These are phyloP conservation scores for Bombus impatiens DNA, from an alignment of 1,140 invertebrate species.

Conservation along the genomic window DNA sequence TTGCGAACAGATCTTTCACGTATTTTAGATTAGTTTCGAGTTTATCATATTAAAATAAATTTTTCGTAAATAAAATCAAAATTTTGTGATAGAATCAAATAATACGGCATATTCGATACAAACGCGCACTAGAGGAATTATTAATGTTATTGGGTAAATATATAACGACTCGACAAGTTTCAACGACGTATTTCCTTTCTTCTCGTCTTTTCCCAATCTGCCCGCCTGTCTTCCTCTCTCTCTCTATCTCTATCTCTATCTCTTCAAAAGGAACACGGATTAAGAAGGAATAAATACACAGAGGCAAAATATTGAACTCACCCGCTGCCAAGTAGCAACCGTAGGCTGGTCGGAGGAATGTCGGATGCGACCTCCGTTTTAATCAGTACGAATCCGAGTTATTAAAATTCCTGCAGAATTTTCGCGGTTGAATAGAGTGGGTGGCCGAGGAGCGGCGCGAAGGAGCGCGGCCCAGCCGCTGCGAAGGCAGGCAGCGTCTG, in stretches of 20 bases:
- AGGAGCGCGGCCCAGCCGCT: neutral
- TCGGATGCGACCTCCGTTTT: slow-evolving; percentile 66
- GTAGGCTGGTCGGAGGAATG: neutral
- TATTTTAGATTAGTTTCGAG: too few relatives aligned
- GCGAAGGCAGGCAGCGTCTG: slow-evolving; percentile 37
- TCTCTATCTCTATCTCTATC: too few relatives aligned
- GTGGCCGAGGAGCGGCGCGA: slow-evolving; percentile 37
- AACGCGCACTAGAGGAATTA: fast-evolving
- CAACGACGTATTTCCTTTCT: neutral
- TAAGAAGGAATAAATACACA: slow-evolving; percentile 46
- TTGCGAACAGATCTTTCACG: too few relatives aligned
- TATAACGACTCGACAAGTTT: neutral
- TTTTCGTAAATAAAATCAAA: neutral
- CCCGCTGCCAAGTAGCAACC: slow-evolving; percentile 15
- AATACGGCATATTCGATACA: neutral
- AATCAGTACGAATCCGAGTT: slow-evolving; percentile 70
- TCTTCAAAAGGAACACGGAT: neutral
- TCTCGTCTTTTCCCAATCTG: neutral
- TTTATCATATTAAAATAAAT: neutral
- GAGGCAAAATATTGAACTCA: slow-evolving; percentile 48
- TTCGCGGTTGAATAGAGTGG: slow-evolving; percentile 64
- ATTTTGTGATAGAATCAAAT: neutral
- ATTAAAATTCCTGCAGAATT: slow-evolving; percentile 69
- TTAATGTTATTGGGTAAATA: neutral
- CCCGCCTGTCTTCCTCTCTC: neutral